Evolutionary conservation across 2,888 invertebrate species (phyloP).

Genomic region (Rutpela maculata): DNA sequence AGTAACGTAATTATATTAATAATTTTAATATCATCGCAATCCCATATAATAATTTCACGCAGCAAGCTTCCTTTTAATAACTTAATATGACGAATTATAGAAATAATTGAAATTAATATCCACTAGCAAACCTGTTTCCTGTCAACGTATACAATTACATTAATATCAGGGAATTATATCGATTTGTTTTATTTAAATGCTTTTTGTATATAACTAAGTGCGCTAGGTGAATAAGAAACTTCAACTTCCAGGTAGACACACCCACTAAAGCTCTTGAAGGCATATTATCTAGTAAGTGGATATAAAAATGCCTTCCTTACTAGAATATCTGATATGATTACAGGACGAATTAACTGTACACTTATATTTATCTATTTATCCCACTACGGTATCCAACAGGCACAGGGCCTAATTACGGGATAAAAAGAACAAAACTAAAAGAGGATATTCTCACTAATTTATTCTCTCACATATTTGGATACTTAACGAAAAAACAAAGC

Average conservation of each 20-base stretch:
- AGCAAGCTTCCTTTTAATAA: conserved; percentile 34
- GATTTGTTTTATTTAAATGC: conserved; percentile 31
- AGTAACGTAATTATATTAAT: conserved; percentile 26
- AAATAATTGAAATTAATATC: conserved; percentile 46
- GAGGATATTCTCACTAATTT: too few species aligned
- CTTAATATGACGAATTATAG: conserved; percentile 42
- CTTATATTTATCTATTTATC: too few species aligned
- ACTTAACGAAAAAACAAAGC: too few species aligned
- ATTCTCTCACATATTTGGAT: too few species aligned
- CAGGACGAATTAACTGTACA: background rate
- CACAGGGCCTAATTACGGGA: too few species aligned
- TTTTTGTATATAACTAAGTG: conserved; percentile 18
- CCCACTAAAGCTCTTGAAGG: conserved; percentile 21
- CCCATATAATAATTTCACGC: conserved; percentile 32
- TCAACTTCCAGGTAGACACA: conserved; percentile 24
- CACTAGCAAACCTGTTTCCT: conserved; percentile 46
- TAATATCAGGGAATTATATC: conserved; percentile 45
- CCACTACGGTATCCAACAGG: too few species aligned
- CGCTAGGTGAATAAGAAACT: conserved; percentile 25
- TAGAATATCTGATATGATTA: conserved; percentile 4
- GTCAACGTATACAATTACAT: conserved; percentile 50
- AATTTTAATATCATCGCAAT: conserved; percentile 36
- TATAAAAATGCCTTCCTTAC: conserved; percentile 17
- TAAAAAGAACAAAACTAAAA: too few species aligned
- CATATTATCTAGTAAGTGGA: background rate